Percentiles rank a stretch among this genome's conserved stretches.
phyloP scores from a whole-genome alignment of 92 coral and sea anemone genomes.

The Palythoa caribaeorum region DNA sequence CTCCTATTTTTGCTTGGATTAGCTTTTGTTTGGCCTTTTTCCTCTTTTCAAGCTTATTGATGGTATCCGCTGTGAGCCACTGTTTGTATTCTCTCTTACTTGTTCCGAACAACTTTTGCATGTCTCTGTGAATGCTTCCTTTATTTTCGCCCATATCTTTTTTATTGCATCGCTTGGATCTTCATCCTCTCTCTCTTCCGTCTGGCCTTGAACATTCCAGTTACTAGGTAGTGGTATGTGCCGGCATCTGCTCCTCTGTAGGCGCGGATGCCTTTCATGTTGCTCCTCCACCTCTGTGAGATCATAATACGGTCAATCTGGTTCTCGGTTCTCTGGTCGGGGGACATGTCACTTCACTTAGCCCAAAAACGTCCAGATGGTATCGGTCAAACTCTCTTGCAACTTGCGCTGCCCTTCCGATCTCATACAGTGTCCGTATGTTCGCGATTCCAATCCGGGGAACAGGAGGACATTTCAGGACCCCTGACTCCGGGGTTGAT shows the following conservation, averaged over 20 bases:
- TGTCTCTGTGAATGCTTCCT: not conserved
- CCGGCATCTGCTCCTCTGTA: not conserved
- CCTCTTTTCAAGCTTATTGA: not conserved
- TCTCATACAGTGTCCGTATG: no score
- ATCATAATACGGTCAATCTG: not conserved
- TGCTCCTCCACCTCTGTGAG: not conserved
- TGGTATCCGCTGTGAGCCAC: not conserved
- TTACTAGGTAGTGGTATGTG: not conserved
- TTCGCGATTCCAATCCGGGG: no score
- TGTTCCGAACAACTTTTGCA: constrained; percentile 3
- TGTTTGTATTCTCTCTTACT: not conserved
- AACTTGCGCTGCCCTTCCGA: no score
- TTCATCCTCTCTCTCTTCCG: constrained; percentile 2
- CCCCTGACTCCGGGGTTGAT: no score
- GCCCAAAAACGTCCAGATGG: no score
- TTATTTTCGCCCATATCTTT: not conserved
- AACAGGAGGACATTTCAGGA: no score
- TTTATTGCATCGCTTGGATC: not conserved
- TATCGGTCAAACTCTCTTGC: no score
- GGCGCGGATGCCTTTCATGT: not conserved
- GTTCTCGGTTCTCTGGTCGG: not conserved
- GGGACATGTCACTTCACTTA: not conserved
- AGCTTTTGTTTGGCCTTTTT: not conserved
- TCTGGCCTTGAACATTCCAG: not conserved
- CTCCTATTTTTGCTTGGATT: not conserved